Evolutionary conservation across 1,140 invertebrate species (phyloP).

Genomic region (Drosophila hydei): DNA sequence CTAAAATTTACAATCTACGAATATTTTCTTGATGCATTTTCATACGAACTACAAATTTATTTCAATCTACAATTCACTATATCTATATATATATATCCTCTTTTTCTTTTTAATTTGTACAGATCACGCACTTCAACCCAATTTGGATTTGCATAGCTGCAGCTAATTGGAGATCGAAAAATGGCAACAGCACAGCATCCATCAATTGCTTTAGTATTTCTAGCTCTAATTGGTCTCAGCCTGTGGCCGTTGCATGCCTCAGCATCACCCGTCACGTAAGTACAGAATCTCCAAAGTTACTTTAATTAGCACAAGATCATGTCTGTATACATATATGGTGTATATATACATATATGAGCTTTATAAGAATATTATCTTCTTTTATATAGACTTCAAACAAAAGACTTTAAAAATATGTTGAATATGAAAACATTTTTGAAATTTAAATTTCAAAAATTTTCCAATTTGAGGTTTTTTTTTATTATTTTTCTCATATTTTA

Average conservation of each 20-base stretch:
- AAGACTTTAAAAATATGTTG: no score
- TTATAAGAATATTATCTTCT: no score
- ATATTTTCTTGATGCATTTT: constrained; percentile 26
- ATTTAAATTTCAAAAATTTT: no score
- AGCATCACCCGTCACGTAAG: constrained; percentile 60
- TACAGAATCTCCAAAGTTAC: constrained; percentile 15
- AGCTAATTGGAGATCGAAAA: constrained; percentile 44
- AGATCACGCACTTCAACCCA: constrained; percentile 44
- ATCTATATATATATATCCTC: not conserved
- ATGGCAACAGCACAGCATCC: constrained; percentile 46
- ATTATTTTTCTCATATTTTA: no score
- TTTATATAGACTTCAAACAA: no score
- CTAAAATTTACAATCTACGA: constrained; percentile 18
- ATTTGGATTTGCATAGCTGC: constrained; percentile 37
- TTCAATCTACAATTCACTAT: constrained; percentile 10
- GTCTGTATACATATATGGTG: no score
- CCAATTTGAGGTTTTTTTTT: no score
- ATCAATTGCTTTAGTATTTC: constrained; percentile 46
- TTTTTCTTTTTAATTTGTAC: constrained; percentile 35
- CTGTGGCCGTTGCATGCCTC: constrained; percentile 30
- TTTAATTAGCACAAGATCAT: not conserved
- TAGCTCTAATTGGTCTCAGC: constrained; percentile 59
- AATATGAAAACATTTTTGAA: no score
- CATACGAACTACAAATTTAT: constrained; percentile 19
- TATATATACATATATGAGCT: no score